These are phyloP conservation scores for Poeciliopsis presidionis DNA, from an alignment of 2,797 vertebrate species.

Conservation along the genomic window DNA sequence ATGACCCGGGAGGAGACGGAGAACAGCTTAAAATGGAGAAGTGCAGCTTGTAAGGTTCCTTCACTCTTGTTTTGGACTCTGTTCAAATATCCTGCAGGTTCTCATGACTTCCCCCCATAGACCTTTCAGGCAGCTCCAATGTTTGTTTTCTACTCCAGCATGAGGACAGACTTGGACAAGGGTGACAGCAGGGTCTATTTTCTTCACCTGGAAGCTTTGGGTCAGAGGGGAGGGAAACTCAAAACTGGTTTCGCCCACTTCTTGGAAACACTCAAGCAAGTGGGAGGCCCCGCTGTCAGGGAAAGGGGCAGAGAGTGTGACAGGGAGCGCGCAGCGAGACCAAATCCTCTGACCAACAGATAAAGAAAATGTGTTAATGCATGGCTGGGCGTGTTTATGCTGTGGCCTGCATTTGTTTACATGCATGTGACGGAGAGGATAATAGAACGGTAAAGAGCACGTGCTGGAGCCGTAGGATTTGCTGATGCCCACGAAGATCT, in stretches of 20 bases:
- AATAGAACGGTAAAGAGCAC: conserved; percentile 58
- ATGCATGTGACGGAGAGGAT: conserved; percentile 47
- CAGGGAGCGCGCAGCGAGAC: conserved; percentile 17
- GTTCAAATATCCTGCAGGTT: conserved; percentile 49
- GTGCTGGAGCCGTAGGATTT: conserved; percentile 50
- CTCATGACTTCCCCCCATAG: conserved; percentile 34
- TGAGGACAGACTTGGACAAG: conserved; percentile 77
- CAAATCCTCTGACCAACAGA: conserved; percentile 44
- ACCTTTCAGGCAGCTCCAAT: conserved; percentile 57
- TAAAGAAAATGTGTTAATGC: conserved; percentile 56
- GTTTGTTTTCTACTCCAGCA: conserved; percentile 74
- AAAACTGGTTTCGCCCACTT: conserved; percentile 79
- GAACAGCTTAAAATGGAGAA: conserved; percentile 19
- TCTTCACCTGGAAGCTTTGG: conserved; percentile 78
- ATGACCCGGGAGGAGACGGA: conserved; percentile 8
- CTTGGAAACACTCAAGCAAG: conserved; percentile 77
- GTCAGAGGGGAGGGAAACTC: conserved; percentile 76
- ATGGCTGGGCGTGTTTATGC: conserved; percentile 51
- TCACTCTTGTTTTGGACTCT: conserved; percentile 29
- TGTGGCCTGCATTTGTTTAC: conserved; percentile 15
- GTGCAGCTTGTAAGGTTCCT: conserved; percentile 16
- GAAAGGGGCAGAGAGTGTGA: conserved; percentile 50
- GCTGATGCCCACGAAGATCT: conserved; percentile 77
- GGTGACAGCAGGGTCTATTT: conserved; percentile 80
- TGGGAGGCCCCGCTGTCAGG: conserved; percentile 57